Evolutionary conservation across 2,888 invertebrate genomes (phyloP).

Genomic region (Euplexia lucipara): DNA sequence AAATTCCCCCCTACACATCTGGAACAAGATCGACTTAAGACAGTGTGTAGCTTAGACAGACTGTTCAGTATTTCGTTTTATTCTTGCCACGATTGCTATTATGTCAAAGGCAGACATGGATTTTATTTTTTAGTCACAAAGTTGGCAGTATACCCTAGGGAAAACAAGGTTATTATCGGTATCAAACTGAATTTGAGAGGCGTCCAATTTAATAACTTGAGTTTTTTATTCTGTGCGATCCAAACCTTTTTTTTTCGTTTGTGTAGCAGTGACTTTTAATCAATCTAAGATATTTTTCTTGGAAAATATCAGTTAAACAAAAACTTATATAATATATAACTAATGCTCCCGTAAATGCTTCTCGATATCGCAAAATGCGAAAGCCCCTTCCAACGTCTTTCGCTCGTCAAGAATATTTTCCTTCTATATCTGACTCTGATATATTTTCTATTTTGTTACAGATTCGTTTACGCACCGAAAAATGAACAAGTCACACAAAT

Average conservation of each 20-base stretch:
- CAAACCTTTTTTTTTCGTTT: neutral
- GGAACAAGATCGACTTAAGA: constrained; percentile 13
- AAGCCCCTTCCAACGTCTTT: constrained; percentile 21
- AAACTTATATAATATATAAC: too few species aligned
- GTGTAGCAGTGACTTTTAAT: neutral
- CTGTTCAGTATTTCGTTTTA: constrained; percentile 16
- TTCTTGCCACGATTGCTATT: constrained; percentile 7
- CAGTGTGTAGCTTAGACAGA: too few species aligned
- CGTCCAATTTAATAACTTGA: constrained; percentile 9
- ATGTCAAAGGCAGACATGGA: constrained; percentile 35
- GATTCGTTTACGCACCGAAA: constrained; percentile 75
- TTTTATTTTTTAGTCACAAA: constrained; percentile 51
- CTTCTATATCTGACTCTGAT: constrained; percentile 62
- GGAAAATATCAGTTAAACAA: too few species aligned
- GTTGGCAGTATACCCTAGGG: neutral
- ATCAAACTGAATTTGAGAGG: constrained; percentile 7
- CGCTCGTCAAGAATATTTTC: constrained; percentile 57
- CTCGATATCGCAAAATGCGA: constrained; percentile 42
- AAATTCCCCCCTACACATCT: constrained; percentile 3
- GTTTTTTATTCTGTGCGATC: constrained; percentile 6
- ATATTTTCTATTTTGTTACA: constrained; percentile 80
- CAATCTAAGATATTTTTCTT: too few species aligned
- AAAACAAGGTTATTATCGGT: constrained; percentile 34
- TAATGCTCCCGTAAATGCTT: too few species aligned
- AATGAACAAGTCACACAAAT: constrained; percentile 82